Evolutionary conservation across 2,888 invertebrate genomes (phyloP).

Genomic region (Plagiodera versicolora): DNA sequence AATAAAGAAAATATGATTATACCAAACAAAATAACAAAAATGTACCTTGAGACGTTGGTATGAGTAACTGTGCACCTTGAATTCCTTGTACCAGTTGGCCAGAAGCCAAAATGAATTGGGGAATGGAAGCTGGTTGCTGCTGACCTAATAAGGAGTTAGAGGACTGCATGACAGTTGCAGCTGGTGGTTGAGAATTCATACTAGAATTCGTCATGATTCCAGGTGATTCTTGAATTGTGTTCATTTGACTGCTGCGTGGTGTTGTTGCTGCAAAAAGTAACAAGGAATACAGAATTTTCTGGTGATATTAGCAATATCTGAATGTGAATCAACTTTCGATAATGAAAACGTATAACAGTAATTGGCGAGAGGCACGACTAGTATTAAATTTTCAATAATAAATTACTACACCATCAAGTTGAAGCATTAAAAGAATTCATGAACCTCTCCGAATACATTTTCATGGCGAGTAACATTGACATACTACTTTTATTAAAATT

Average conservation of each 20-base stretch:
- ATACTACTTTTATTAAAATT: too few relatives aligned
- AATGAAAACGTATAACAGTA: too few relatives aligned
- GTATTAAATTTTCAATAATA: too few relatives aligned
- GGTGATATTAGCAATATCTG: slow-evolving; percentile 46
- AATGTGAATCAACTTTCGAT: too few relatives aligned
- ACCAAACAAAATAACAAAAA: neutral
- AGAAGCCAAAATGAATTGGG: slow-evolving; percentile 87
- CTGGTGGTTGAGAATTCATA: slow-evolving; percentile 35
- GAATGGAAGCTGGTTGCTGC: slow-evolving; percentile 74
- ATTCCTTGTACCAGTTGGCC: slow-evolving; percentile 91
- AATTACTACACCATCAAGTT: too few relatives aligned
- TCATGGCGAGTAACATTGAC: too few relatives aligned
- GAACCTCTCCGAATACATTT: too few relatives aligned
- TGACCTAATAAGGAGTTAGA: slow-evolving; percentile 62
- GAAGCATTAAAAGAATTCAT: too few relatives aligned
- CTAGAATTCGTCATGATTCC: slow-evolving; percentile 34
- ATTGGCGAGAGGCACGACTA: too few relatives aligned
- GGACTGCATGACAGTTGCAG: slow-evolving; percentile 39
- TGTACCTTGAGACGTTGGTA: slow-evolving; percentile 75
- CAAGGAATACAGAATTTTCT: neutral
- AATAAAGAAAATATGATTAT: neutral
- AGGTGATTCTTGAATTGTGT: slow-evolving; percentile 37
- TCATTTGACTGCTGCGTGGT: slow-evolving; percentile 39
- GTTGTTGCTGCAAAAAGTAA: slow-evolving; percentile 33
- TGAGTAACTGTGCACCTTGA: slow-evolving; percentile 90